Evolutionary conservation across 2,888 invertebrate genomes (phyloP).

Genomic region (Cephalotes varians): DNA sequence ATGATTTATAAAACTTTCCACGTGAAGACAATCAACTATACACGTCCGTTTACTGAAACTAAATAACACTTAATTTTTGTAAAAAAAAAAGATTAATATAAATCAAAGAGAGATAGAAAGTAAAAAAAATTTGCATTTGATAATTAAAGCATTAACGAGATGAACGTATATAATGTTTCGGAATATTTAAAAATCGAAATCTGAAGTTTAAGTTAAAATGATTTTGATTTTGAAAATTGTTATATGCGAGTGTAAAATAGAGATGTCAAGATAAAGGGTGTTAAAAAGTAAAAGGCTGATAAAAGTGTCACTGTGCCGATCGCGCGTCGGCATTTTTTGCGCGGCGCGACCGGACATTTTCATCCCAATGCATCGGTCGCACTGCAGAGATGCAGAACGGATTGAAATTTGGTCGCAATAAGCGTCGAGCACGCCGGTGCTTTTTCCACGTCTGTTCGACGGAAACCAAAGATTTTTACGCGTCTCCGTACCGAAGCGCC

Average conservation of each 20-base stretch:
- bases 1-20: conserved; percentile 6
- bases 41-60: neutral
- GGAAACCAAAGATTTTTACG: conserved; percentile 60
- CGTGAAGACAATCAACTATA: neutral
- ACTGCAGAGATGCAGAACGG: conserved; percentile 42
- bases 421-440: conserved; percentile 52
- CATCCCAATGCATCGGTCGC: neutral
- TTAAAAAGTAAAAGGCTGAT: conserved; percentile 8
- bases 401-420: conserved; percentile 68
- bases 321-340: neutral
- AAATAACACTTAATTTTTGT: neutral
- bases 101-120: neutral
- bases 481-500: conserved; percentile 37
- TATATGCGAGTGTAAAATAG: neutral
- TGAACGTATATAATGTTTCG: neutral
- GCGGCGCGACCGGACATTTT: conserved; percentile 4
- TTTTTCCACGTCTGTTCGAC: conserved; percentile 40
- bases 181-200: neutral
- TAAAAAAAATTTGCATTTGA: neutral
- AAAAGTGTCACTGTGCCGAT: conserved; percentile 7
- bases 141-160: neutral
- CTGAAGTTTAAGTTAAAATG: neutral
- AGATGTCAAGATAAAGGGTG: neutral
- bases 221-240: neutral
- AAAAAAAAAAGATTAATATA: neutral